Base-by-base conservation (phyloP, 2,888 invertebrate species). In the Drosophila barbarae region DNA sequence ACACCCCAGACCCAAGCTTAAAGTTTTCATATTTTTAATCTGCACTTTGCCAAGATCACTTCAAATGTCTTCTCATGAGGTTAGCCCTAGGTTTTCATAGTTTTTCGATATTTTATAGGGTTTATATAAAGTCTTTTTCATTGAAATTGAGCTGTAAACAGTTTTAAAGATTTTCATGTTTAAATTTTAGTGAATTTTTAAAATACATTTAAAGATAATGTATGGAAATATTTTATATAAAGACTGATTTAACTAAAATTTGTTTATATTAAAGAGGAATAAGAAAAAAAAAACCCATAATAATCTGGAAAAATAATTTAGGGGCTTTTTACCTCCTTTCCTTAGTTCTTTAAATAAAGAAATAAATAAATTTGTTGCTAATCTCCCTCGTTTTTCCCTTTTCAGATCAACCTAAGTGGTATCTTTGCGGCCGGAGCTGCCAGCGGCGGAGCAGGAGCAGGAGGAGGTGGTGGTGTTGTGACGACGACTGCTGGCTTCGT, bases 361-460 rank as follows among this genome's bases (percentile, higher is more conserved):
- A 38, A 18, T 12, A 6, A 12, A 21, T 39, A 0, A 12, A 21
- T 9, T 38, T 30, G 1, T n/a, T 15, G 44, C 23, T 44, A 26
- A 42, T 15, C 7, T 4, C 9, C 0, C 3, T 13, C 7, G 2
- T 6, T n/a, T 34, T 12, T 12, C n/a, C 13, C 6, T 58, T 26
- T 69, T 0, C 71, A 78, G 78, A 78, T 78, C 68, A 74, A 69
- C 49, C 75, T 68, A 38, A 60, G 59, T 26, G 68, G 77, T 58
- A 77, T 73, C 72, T 75, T 72, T 77, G 82, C 77, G 74, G 73
- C 71, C 71, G 68, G 59, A 32, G 32, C 52, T 76, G 72, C 75
- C 76, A 71, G 75, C 78, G 72, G 82, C 41, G 78, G 67, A 61
- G 26, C 6, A 26, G 63, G 55, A 69, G 47, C 52, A 21, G 65